Percentiles rank a stretch among this genome's conserved stretches.
These are phyloP conservation scores for Mustela nigripes DNA, from an alignment of 2,113 vertebrate species.

Conservation along the genomic window DNA sequence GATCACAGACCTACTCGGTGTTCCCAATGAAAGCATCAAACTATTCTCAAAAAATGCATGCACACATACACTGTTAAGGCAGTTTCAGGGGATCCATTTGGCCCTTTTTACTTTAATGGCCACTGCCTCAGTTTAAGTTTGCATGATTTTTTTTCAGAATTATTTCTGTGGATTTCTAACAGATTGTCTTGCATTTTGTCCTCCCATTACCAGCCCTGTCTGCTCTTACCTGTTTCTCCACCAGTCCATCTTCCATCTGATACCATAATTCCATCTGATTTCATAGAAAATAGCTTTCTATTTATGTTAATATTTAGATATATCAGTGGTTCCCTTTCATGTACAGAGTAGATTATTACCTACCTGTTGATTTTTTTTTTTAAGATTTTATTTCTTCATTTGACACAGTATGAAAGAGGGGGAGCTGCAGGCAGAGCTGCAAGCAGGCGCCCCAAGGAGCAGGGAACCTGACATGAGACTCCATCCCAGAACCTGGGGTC, in stretches of 20 bases:
- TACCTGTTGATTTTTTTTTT: background rate
- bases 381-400: too few relatives aligned
- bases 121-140: background rate
- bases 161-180: background rate
- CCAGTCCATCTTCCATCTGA: background rate
- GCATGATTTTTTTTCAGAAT: background rate
- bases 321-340: background rate
- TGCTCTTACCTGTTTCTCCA: background rate
- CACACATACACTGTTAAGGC: background rate
- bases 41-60: background rate
- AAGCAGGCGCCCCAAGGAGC: too few relatives aligned
- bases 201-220: background rate
- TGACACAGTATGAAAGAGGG: too few relatives aligned
- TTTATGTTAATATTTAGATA: background rate
- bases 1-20: background rate
- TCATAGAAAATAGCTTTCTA: background rate
- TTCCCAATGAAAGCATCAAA: background rate
- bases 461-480: too few relatives aligned
- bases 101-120: background rate
- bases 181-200: background rate
- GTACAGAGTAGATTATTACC: background rate
- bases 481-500: background rate
- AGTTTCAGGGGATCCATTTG: background rate
- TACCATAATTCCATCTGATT: background rate
- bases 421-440: too few relatives aligned